These are phyloP conservation scores for Halcyon leucocephala DNA, from an alignment of 2,797 vertebrate genomes.

Conservation along the genomic window DNA sequence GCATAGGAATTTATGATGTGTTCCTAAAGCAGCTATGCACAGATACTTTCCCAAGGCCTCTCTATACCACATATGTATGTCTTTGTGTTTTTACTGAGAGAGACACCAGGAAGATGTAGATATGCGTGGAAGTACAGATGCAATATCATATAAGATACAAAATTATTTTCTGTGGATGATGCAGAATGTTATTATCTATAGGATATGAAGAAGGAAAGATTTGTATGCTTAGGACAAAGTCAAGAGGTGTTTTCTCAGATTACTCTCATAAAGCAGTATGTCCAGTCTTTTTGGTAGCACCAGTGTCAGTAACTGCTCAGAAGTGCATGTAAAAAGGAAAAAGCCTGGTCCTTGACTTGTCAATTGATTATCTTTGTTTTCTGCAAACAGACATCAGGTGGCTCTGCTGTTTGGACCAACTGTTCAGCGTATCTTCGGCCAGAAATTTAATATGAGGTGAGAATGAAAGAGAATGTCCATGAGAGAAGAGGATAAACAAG, in stretches of 20 bases:
- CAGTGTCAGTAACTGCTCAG: not conserved
- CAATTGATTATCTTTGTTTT: conserved; percentile 25
- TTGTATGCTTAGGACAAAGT: not conserved
- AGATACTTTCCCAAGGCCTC: not conserved
- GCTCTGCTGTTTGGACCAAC: conserved; percentile 48
- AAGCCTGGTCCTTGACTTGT: conserved; percentile 9
- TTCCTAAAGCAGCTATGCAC: not conserved
- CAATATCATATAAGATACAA: not conserved
- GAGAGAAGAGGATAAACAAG: conserved; percentile 25
- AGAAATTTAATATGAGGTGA: conserved; percentile 60
- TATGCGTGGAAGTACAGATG: not conserved
- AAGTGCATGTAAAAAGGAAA: not conserved
- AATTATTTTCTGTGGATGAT: not conserved
- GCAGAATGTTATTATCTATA: not conserved
- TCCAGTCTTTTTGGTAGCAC: not conserved
- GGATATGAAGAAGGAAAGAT: not conserved
- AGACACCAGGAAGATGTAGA: not conserved
- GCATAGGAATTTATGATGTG: not conserved
- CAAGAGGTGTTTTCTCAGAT: not conserved
- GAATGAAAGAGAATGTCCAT: conserved; percentile 36
- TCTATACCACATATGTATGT: not conserved
- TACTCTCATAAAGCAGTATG: not conserved
- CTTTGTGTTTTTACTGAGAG: not conserved
- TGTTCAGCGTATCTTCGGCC: conserved; percentile 45
- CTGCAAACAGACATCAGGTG: conserved; percentile 44